Base-by-base conservation (phyloP, 1,140 invertebrate genomes). In the Hetaerina americana region DNA sequence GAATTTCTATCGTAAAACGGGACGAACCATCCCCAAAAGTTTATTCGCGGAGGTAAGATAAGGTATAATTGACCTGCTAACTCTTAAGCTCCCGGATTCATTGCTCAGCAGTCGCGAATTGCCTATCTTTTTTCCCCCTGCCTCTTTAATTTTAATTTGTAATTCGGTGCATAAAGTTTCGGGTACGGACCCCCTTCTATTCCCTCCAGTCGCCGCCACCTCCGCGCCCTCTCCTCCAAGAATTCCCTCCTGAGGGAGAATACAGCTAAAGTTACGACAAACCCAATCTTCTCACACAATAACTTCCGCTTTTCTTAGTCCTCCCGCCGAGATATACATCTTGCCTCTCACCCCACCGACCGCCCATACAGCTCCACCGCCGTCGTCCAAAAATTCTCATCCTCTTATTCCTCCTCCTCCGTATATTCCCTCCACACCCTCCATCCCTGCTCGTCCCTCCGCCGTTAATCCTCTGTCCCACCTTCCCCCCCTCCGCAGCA, bases 91-190 rank as follows among this genome's bases (percentile, higher is more conserved):
- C 40, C 40, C 3, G 40, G 22, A 57, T 57, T 57, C 40, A 57
- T 57, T 57, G 22, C 15, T n/a, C n/a, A n/a, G 22, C 22, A 57
- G 40, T 57, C 40, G 40, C 40, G 40, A 57, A 57, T 57, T 57
- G 15, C 40, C 3, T 18, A 57, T 57, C 40, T 57, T 57, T 57
- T 57, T n/a, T 3, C 15, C 2, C 22, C 40, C 15, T n/a, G n/a
- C n/a, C n/a, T n/a, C n/a, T n/a, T n/a, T 57, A 57, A 57, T 57
- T 57, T 57, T 57, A 57, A 57, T 57, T 57, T 57, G 40, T n/a
- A 57, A 57, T 57, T 57, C 40, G 15, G 40, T n/a, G 22, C 40
- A 57, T 57, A 57, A 57, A n/a, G 15, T 57, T 57, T n/a, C 40
- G 18, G 31, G 31, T 18, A 6, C 10, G 40, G 40, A 12, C 40